Evolutionary conservation across 2,888 invertebrate species (phyloP), one percentile per base, ranked within the genome.

Genomic region (Aelia acuminata): DNA sequence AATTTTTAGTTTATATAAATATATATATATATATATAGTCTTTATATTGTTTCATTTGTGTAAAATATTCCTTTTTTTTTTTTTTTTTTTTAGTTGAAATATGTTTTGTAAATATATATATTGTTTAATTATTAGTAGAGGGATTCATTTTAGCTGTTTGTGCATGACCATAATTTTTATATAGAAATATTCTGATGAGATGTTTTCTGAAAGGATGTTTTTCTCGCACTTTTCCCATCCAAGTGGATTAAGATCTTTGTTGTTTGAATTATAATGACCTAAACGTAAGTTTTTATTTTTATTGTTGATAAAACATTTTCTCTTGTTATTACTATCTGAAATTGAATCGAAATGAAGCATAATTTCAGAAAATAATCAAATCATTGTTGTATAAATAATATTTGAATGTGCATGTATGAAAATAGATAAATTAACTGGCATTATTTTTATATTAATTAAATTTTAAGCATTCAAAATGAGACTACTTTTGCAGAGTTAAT

Each of bases 1-100:
- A 80, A 70, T 84, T 70, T 87, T 86, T 88, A 86, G 53, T 89
- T 84, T 88, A n/a, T n/a, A n/a, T n/a, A n/a, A n/a, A n/a, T n/a
- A n/a, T 39, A 87, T 89, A 88, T 88, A 85, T 84, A 63, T 89
- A 87, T 49, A 50, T 87, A 87, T 35, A 80, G 48, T 47, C 75
- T 87, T 87, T 47, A 48, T 87, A 87, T 70, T 87, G 84, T 87
- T 84, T 87, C 49, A 53, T 31, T 80, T 47, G 35, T 87, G 84
- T 84, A 87, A 87, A 39, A 84, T 80, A 84, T 84, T 87, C 75
- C 43, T 80, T 80, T 75, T 75, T 39, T 20, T 75, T 75, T 75
- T 80, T 35, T 80, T 39, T n/a, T 53, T 87, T 84, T 84, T 75
- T 84, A 50, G 84, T 84, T 87, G n/a, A 49, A 50, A 57, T 80